Conservation (phyloP, 2,888 invertebrate genomes). For the Selenia dentaria region DNA sequence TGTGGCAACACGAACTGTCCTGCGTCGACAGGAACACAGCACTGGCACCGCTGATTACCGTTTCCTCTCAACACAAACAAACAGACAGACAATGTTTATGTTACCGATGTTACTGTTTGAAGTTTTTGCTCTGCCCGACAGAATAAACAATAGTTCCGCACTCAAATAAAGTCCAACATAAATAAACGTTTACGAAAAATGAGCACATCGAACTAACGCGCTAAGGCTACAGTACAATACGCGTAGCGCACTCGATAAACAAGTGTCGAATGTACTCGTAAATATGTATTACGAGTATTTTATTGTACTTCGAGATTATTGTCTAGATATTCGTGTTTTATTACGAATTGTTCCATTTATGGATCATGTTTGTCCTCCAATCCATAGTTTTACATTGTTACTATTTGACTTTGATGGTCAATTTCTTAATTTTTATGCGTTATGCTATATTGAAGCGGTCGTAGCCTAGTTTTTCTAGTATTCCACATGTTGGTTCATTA, state of each 20-base stretch:
- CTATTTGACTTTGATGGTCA: too few species aligned
- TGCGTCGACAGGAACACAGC: neutral
- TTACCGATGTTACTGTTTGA: constrained; percentile 25
- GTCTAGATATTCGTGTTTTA: too few species aligned
- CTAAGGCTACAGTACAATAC: neutral
- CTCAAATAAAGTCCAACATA: constrained; percentile 1
- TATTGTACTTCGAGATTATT: neutral
- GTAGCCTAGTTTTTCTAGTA: too few species aligned
- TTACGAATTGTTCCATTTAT: too few species aligned
- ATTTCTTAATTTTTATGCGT: too few species aligned
- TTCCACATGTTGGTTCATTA: too few species aligned
- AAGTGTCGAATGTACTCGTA: neutral
- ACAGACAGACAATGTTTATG: constrained; percentile 21
- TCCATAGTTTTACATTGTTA: too few species aligned
- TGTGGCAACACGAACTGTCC: neutral
- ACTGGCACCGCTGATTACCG: constrained; percentile 12
- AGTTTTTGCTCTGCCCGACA: constrained; percentile 25
- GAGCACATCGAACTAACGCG: constrained; percentile 11
- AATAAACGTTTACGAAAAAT: constrained; percentile 7
- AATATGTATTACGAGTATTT: neutral
- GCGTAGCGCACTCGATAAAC: neutral
- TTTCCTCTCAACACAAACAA: constrained; percentile 29
- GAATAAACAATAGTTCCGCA: neutral
- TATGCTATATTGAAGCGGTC: too few species aligned
- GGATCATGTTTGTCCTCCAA: too few species aligned